phyloP scores from a whole-genome alignment of 2,888 invertebrate genomes.

The Ectropis crepuscularia region DNA sequence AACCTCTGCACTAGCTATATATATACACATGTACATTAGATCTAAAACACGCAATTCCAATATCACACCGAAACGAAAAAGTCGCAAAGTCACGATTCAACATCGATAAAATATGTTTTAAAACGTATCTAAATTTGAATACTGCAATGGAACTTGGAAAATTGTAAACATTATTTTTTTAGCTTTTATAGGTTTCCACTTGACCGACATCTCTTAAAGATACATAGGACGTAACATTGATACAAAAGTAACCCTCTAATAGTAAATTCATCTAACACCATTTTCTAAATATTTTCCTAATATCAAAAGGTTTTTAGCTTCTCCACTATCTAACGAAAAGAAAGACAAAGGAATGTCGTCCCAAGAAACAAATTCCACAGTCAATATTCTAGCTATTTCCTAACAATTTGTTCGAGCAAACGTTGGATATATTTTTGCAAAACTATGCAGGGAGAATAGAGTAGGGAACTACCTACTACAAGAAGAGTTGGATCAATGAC shows the following conservation, averaged over 20 bases:
- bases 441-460: background rate
- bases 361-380: constrained; percentile 5
- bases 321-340: background rate
- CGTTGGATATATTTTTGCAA: constrained; percentile 3
- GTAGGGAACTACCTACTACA: background rate
- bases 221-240: too few species aligned
- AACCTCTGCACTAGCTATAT: too few species aligned
- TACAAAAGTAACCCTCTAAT: constrained; percentile 14
- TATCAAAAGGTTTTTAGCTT: background rate
- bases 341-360: constrained; percentile 3
- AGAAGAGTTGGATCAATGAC: too few species aligned
- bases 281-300: constrained; percentile 18
- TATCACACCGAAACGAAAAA: too few species aligned
- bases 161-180: too few species aligned
- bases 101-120: too few species aligned
- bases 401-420: background rate
- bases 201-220: background rate
- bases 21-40: too few species aligned
- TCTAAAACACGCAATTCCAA: too few species aligned
- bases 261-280: constrained; percentile 42
- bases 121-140: too few species aligned
- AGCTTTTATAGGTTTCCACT: too few species aligned
- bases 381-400: constrained; percentile 4
- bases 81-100: too few species aligned
- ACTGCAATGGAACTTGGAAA: too few species aligned